Base-by-base conservation (phyloP, 2,797 vertebrate genomes). In the Tapera naevia region DNA sequence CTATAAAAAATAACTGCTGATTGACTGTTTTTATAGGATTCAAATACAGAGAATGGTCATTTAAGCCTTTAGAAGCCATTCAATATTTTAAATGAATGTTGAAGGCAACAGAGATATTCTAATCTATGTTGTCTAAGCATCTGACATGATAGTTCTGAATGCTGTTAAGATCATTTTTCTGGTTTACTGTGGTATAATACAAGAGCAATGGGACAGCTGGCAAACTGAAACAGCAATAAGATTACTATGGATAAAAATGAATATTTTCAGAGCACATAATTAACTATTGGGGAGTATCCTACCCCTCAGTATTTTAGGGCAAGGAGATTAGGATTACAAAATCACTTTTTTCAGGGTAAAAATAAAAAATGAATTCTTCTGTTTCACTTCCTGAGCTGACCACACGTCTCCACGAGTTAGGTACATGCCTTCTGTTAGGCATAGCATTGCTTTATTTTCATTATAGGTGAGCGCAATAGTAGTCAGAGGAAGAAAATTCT, bases 391-490 rank as follows among this genome's bases (percentile, higher is more conserved):
- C 85, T 84, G 81, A 91, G 75, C 58, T 88, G 72, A 87, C 80
- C 1, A 0, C 78, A 80, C 75, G 24, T 83, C 91, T 81, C 86
- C 91, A 37, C 0, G 0, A 67, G 50, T 46, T 91, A 92, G 89
- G 80, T 93, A 64, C 62, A 5, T 50, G 56, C 64, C 75, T 94
- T 94, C 69, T 92, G n/a, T 86, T 83, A 79, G 66, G 62, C 72
- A 54, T 7, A 87, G 43, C 25, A 17, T 75, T 11, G 37, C 85
- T 94, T 91, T 95, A 92, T 94, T 94, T 92, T 87, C 87, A 45
- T 89, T 92, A 75, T 25, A 51, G 85, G 91, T 88, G 81, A 95
- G 82, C 85, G 80, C 85, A 89, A 64, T 62, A 58, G 76, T 94
- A 80, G 72, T 51, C 17, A 5, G 82, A 92, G 82, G 91, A 83